Evolutionary conservation across 2,797 vertebrate genomes (phyloP).

Genomic region (Linurgus olivaceus): DNA sequence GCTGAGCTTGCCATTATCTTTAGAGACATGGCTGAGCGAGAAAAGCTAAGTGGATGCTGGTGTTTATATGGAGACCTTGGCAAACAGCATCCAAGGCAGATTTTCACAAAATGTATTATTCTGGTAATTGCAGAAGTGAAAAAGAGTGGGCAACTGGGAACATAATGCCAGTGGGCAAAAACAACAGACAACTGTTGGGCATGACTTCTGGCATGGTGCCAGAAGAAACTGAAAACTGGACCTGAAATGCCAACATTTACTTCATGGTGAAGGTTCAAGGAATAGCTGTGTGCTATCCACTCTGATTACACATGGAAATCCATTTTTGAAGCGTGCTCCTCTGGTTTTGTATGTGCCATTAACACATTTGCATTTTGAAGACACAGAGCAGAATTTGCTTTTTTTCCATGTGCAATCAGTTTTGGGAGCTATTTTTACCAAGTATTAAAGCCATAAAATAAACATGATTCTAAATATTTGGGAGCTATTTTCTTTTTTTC

Average conservation of each 20-base stretch:
- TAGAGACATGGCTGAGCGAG: background rate
- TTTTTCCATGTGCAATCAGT: conserved; percentile 41
- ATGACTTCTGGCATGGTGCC: background rate
- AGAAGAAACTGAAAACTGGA: background rate
- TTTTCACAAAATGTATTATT: background rate
- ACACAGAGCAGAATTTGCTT: background rate
- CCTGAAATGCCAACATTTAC: background rate
- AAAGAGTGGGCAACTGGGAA: background rate
- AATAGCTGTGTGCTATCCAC: background rate
- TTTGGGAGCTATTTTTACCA: conserved; percentile 40
- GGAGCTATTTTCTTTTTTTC: background rate
- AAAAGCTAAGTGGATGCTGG: background rate
- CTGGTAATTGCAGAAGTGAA: background rate
- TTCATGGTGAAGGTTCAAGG: background rate
- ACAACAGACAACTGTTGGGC: background rate
- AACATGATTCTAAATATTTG: conserved; percentile 40
- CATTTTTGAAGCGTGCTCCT: background rate
- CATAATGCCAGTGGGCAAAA: background rate
- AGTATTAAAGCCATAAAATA: conserved; percentile 28
- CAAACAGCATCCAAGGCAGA: background rate
- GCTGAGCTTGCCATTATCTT: background rate
- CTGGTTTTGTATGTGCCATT: background rate
- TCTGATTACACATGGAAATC: background rate
- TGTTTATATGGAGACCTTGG: background rate
- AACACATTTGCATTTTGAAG: background rate